These are phyloP conservation scores for Eupsilia transversa DNA, from an alignment of 2,888 invertebrate genomes.

Conservation along the genomic window DNA sequence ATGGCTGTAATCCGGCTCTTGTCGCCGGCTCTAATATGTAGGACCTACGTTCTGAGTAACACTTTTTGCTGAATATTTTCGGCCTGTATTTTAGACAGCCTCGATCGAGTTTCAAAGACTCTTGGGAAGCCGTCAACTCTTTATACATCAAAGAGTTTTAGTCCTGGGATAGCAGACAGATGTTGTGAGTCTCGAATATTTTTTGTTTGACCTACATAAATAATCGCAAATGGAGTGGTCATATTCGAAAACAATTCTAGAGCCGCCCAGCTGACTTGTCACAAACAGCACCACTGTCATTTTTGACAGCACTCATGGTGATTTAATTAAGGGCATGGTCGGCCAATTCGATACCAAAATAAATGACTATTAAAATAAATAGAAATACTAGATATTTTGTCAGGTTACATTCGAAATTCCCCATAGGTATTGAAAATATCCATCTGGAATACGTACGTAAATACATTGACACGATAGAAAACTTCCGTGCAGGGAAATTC, in stretches of 20 bases:
- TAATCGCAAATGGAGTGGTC: slow-evolving; percentile 6
- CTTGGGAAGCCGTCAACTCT: slow-evolving; percentile 56
- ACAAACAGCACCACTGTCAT: too few relatives aligned
- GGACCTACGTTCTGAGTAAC: slow-evolving; percentile 11
- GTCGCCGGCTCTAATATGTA: slow-evolving; percentile 34
- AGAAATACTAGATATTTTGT: too few relatives aligned
- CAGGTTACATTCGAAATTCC: not conserved
- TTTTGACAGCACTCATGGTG: too few relatives aligned
- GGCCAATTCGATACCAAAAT: too few relatives aligned
- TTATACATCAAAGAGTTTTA: slow-evolving; percentile 52
- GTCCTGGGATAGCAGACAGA: slow-evolving; percentile 38
- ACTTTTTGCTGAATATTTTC: slow-evolving; percentile 55
- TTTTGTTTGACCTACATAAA: slow-evolving; percentile 42
- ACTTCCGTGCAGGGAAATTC: too few relatives aligned
- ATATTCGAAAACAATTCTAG: slow-evolving; percentile 13
- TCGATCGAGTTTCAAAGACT: slow-evolving; percentile 57
- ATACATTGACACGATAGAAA: too few relatives aligned
- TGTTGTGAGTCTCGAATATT: slow-evolving; percentile 31
- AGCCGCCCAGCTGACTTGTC: too few relatives aligned
- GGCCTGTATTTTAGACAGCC: slow-evolving; percentile 32
- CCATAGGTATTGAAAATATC: not conserved
- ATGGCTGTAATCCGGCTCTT: slow-evolving; percentile 1
- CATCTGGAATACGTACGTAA: too few relatives aligned
- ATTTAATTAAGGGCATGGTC: too few relatives aligned
- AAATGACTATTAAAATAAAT: too few relatives aligned